A percentile compares a stretch with the other conserved stretches of the same genome.
These are phyloP conservation scores for Syngnathus scovelli DNA, from an alignment of 2,113 vertebrate species.

Conservation along the genomic window DNA sequence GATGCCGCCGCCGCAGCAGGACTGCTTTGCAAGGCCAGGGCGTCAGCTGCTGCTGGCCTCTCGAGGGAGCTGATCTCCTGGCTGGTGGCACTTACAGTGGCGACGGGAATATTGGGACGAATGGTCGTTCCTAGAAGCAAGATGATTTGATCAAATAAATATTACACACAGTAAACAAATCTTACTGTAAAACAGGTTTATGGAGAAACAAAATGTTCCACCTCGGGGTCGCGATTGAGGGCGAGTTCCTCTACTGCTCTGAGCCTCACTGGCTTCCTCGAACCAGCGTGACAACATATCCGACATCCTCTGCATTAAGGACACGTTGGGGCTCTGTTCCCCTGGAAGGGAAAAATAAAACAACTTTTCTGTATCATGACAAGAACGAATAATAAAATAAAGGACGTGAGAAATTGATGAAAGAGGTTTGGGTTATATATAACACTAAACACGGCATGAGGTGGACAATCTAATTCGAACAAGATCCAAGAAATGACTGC, in stretches of 20 bases:
- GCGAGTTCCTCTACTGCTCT: constrained; percentile 81
- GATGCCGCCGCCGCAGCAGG: constrained; percentile 20
- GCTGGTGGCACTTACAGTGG: constrained; percentile 54
- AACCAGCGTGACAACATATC: constrained; percentile 99
- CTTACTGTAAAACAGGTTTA: neutral
- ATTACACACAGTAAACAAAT: neutral
- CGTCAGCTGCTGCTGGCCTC: constrained; percentile 71
- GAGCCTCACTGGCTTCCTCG: constrained; percentile 95
- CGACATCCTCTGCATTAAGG: constrained; percentile 98
- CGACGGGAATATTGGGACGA: constrained; percentile 62
- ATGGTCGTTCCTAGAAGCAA: constrained; percentile 47
- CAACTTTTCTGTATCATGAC: neutral
- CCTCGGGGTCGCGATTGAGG: constrained; percentile 82
- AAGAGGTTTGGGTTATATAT: no score
- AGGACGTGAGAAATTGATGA: no score
- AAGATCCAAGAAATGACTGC: no score
- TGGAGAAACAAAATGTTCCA: constrained; percentile 40
- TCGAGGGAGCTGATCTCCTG: constrained; percentile 54
- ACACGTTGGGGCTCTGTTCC: constrained; percentile 93
- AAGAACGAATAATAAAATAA: no score
- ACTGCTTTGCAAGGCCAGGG: constrained; percentile 45
- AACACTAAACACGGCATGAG: no score
- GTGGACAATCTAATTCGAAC: no score
- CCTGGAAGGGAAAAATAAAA: constrained; percentile 63
- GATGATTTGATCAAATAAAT: neutral